Evolutionary conservation across 1,140 invertebrate species (phyloP).

Genomic region (Drosophila azteca): DNA sequence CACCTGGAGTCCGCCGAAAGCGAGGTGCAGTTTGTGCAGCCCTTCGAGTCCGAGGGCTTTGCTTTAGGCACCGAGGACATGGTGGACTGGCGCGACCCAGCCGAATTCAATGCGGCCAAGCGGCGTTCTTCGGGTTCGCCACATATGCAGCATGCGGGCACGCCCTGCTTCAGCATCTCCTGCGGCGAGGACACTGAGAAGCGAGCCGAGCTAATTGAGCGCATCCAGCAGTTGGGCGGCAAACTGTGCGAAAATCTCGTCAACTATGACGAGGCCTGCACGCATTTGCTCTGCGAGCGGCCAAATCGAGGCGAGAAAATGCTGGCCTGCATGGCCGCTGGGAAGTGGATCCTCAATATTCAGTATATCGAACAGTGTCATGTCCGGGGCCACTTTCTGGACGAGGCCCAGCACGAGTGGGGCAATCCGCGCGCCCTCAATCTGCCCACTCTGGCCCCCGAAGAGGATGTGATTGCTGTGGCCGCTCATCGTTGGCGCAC

Average conservation of each 20-base stretch:
- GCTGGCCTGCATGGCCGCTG: slow-evolving; percentile 91
- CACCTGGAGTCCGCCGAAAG: slow-evolving; percentile 35
- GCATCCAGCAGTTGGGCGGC: slow-evolving; percentile 88
- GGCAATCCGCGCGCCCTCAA: slow-evolving; percentile 87
- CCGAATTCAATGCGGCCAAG: slow-evolving; percentile 61
- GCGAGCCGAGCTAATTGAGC: slow-evolving; percentile 54
- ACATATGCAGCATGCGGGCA: slow-evolving; percentile 56
- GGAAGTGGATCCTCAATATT: slow-evolving; percentile 93
- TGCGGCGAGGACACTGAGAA: slow-evolving; percentile 67
- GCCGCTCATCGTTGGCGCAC: slow-evolving; percentile 88
- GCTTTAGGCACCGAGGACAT: slow-evolving; percentile 61
- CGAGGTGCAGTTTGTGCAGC: slow-evolving; percentile 71
- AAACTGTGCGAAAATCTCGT: slow-evolving; percentile 74
- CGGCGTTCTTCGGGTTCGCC: slow-evolving; percentile 37
- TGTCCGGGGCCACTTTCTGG: slow-evolving; percentile 87
- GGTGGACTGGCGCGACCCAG: slow-evolving; percentile 79
- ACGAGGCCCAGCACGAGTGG: slow-evolving; percentile 92
- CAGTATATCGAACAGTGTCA: slow-evolving; percentile 90
- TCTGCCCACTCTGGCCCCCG: slow-evolving; percentile 84
- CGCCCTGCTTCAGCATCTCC: slow-evolving; percentile 76
- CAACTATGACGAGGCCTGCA: slow-evolving; percentile 88
- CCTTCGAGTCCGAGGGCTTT: slow-evolving; percentile 77
- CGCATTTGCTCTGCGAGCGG: slow-evolving; percentile 91
- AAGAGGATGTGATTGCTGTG: slow-evolving; percentile 84
- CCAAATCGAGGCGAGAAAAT: slow-evolving; percentile 93